Evolutionary conservation across 2,797 vertebrate species (phyloP).

Genomic region (Anabas testudineus): DNA sequence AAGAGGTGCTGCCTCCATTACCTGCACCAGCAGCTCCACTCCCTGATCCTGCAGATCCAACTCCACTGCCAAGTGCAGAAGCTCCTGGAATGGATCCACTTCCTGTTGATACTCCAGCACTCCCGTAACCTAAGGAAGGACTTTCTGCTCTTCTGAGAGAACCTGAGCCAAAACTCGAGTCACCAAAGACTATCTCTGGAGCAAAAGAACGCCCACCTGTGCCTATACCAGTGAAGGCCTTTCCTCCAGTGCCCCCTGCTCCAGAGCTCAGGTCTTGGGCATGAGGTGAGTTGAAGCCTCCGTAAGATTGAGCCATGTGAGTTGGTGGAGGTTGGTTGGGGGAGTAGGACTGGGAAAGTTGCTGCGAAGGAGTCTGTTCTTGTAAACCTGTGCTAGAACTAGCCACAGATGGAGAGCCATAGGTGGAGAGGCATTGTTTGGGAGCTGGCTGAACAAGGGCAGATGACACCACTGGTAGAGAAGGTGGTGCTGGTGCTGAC

Average conservation of each 20-base stretch:
- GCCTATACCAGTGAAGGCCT: conserved; percentile 71
- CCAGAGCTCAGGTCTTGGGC: conserved; percentile 86
- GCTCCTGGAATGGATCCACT: conserved; percentile 64
- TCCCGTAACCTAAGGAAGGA: conserved; percentile 87
- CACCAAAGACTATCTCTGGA: conserved; percentile 82
- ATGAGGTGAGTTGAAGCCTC: conserved; percentile 87
- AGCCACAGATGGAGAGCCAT: conserved; percentile 79
- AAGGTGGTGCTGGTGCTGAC: conserved; percentile 77
- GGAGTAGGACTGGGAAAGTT: conserved; percentile 81
- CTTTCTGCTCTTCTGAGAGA: conserved; percentile 85
- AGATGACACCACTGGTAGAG: conserved; percentile 73
- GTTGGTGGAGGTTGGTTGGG: conserved; percentile 80
- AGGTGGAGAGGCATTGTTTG: conserved; percentile 79
- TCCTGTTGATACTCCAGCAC: conserved; percentile 65
- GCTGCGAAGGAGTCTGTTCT: conserved; percentile 85
- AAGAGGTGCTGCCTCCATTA: conserved; percentile 74
- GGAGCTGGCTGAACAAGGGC: conserved; percentile 72
- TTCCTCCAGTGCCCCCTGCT: conserved; percentile 64
- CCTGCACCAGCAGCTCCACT: conserved; percentile 60
- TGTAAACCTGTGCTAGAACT: conserved; percentile 85
- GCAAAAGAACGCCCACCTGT: conserved; percentile 79
- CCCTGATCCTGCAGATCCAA: conserved; percentile 67
- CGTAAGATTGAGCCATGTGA: conserved; percentile 81
- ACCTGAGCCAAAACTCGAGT: conserved; percentile 78
- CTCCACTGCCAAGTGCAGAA: conserved; percentile 55